Base-by-base conservation (phyloP, 2,797 vertebrate species). In the Crocidura indochinensis region DNA sequence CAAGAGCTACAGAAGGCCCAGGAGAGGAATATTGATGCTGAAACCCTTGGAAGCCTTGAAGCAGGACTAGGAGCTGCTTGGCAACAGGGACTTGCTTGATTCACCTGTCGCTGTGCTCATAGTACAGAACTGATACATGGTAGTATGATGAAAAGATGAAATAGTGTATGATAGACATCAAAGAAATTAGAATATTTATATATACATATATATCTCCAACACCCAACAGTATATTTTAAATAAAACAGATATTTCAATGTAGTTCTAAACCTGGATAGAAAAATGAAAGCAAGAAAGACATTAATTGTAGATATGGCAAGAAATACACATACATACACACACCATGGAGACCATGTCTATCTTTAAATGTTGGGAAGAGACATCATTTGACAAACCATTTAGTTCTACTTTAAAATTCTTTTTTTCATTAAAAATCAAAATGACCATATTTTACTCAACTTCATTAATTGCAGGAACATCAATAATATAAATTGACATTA, bases 391-490 rank as follows among this genome's bases (percentile, higher is more conserved):
- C 80, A 44, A 68, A 64, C 31, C 8, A 76, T 38, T 38, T 79
- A 53, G 15, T 65, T 77, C 20, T 5, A 81, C 51, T 88, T 81
- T 75, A 69, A 7, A 92, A 31, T 69, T 71, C 47, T 69, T 88
- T 51, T 80, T n/a, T 29, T 87, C 26, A 69, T 56, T 17, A 77
- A 49, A 85, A 88, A 62, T 88, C 77, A 69, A 78, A 87, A 76
- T 29, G 22, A 78, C 82, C 24, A 67, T 60, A 78, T 75, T 81
- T 87, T 29, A 19, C 31, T 75, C 79, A 85, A 75, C 27, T 93
- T 88, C 19, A 81, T 24, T 56, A 38, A 51, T 67, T 82, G 46
- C 24, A 78, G 29, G 38, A 91, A 47, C 47, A 68, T 11, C 56
- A 65, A n/a, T 76, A 72, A 64, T 15, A 82, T 75, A 53, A 53